Conservation (phyloP, 2,888 invertebrate species). For the Agrilus biguttatus region DNA sequence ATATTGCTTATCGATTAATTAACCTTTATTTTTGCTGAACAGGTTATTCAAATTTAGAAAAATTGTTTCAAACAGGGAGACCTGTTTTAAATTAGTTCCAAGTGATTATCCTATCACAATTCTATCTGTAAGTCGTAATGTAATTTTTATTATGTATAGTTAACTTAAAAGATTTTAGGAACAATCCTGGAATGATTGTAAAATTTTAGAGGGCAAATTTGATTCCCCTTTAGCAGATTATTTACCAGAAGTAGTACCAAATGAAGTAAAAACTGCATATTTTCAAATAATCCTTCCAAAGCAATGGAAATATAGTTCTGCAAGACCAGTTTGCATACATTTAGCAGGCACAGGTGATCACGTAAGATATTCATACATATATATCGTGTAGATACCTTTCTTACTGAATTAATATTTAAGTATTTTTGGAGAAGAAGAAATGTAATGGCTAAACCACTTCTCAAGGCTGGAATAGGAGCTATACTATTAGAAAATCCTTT, state of each 20-base stretch:
- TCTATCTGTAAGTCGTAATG: conserved; percentile 53
- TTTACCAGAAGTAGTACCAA: conserved; percentile 76
- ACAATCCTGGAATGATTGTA: conserved; percentile 56
- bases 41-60: conserved; percentile 87
- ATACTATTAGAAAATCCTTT: conserved; percentile 95
- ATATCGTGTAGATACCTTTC: background rate
- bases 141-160: background rate
- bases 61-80: conserved; percentile 67
- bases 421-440: conserved; percentile 82
- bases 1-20: conserved; percentile 1
- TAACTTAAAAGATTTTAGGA: conserved; percentile 37
- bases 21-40: conserved; percentile 27
- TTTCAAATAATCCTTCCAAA: conserved; percentile 74
- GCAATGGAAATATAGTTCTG: conserved; percentile 54
- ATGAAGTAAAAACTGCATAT: conserved; percentile 67
- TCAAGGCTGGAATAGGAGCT: conserved; percentile 85
- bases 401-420: conserved; percentile 35
- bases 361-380: conserved; percentile 38
- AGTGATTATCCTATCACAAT: conserved; percentile 74
- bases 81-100: conserved; percentile 69
- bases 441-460: conserved; percentile 78
- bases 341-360: conserved; percentile 98
- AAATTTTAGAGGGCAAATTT: conserved; percentile 77
- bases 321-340: conserved; percentile 82
- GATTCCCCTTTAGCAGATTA: conserved; percentile 66